Evolutionary conservation across 2,888 invertebrate species (phyloP).

Genomic region (Timema cristinae): DNA sequence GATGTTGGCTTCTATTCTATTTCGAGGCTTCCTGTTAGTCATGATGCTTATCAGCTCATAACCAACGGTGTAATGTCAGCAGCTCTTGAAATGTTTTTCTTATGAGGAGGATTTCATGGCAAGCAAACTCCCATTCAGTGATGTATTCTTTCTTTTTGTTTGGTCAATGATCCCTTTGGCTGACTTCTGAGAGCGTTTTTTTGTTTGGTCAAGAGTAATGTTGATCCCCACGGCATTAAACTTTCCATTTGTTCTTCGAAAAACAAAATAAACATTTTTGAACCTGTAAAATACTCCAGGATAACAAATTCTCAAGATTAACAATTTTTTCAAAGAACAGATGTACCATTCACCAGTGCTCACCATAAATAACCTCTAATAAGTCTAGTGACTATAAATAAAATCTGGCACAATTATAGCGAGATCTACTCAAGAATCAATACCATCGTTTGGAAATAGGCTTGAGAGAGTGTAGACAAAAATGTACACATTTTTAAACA

Average conservation of each 20-base stretch:
- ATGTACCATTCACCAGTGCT: too few relatives aligned
- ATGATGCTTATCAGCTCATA: background rate
- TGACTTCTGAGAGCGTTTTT: background rate
- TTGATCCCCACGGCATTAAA: background rate
- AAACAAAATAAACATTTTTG: background rate
- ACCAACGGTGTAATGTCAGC: background rate
- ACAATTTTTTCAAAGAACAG: background rate
- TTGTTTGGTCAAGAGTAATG: background rate
- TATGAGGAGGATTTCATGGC: background rate
- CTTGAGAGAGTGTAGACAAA: too few relatives aligned
- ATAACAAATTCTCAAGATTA: background rate
- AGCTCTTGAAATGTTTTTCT: slow-evolving; percentile 6
- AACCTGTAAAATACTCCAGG: background rate
- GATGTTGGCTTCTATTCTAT: background rate
- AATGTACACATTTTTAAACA: too few relatives aligned
- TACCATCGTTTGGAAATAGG: too few relatives aligned
- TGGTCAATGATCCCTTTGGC: background rate
- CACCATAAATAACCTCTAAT: too few relatives aligned
- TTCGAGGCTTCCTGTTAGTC: background rate
- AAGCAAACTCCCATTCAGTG: background rate
- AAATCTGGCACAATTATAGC: too few relatives aligned
- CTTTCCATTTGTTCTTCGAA: background rate
- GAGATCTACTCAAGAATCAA: too few relatives aligned
- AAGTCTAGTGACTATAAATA: too few relatives aligned
- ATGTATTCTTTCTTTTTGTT: background rate